Evolutionary conservation across 1,140 invertebrate genomes (phyloP).

Genomic region (Heliconius himera): DNA sequence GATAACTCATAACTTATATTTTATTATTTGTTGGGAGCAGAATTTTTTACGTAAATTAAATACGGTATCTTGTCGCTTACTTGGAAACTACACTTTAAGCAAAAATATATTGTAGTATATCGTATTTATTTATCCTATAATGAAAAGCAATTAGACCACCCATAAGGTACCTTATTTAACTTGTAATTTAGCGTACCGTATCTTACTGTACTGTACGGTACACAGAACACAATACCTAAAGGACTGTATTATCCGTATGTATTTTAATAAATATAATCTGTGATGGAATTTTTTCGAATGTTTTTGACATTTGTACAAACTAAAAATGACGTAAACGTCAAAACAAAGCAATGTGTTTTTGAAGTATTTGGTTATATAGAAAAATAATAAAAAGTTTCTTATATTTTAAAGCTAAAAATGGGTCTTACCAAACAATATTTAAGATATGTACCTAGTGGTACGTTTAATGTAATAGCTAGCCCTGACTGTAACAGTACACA

Average conservation of each 20-base stretch:
- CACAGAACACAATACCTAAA: no score
- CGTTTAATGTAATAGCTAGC: slow-evolving; percentile 94
- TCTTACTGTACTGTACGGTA: no score
- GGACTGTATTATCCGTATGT: no score
- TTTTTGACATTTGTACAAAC: not conserved
- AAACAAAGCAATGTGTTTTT: slow-evolving; percentile 46
- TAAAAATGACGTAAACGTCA: slow-evolving; percentile 30
- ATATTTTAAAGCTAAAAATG: slow-evolving; percentile 83
- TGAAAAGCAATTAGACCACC: no score
- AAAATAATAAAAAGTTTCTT: slow-evolving; percentile 13
- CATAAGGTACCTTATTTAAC: no score
- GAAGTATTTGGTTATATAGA: slow-evolving; percentile 23
- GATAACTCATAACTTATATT: not conserved
- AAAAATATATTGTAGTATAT: no score
- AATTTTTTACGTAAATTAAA: not conserved
- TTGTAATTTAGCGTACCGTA: no score
- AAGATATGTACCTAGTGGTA: slow-evolving; percentile 90
- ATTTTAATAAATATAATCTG: no score
- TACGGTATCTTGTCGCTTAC: no score
- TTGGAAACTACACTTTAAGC: no score
- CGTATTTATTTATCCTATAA: no score
- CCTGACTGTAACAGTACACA: slow-evolving; percentile 89
- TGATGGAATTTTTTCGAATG: not conserved
- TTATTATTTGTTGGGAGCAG: not conserved
- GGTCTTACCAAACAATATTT: slow-evolving; percentile 98